Conservation (phyloP, 2,888 invertebrate species). For the Mythimna albipuncta region DNA sequence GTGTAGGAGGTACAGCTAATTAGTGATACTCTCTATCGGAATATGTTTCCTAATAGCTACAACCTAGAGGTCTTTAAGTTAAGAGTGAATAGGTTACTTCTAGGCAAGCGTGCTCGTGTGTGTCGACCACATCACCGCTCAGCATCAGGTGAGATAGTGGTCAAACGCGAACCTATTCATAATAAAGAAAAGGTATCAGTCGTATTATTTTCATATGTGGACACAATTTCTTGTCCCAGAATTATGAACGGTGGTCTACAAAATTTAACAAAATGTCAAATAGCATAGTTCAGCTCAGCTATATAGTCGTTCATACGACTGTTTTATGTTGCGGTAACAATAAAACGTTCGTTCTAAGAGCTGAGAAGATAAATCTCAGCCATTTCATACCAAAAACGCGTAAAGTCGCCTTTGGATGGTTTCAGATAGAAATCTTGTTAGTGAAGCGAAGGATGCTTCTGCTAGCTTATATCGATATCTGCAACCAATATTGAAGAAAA, state of each 20-base stretch:
- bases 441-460: constrained; percentile 1
- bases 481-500: no score
- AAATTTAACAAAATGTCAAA: constrained; percentile 1
- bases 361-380: constrained; percentile 9
- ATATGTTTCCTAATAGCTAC: no score
- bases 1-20: no score
- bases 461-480: background rate
- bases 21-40: no score
- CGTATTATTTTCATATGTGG: background rate
- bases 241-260: background rate
- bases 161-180: no score
- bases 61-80: no score
- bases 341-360: constrained; percentile 6
- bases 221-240: background rate
- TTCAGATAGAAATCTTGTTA: constrained; percentile 4
- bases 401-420: background rate
- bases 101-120: no score
- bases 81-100: no score
- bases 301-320: constrained; percentile 3
- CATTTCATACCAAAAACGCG: constrained; percentile 4
- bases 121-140: no score
- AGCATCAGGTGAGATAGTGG: no score
- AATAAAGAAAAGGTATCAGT: background rate
- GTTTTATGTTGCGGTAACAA: constrained; percentile 31
- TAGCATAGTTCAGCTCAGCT: background rate